Percentiles rank a stretch among this genome's conserved stretches.
Evolutionary conservation across 2,888 invertebrate genomes (phyloP).

Genomic region (Timandra comae): DNA sequence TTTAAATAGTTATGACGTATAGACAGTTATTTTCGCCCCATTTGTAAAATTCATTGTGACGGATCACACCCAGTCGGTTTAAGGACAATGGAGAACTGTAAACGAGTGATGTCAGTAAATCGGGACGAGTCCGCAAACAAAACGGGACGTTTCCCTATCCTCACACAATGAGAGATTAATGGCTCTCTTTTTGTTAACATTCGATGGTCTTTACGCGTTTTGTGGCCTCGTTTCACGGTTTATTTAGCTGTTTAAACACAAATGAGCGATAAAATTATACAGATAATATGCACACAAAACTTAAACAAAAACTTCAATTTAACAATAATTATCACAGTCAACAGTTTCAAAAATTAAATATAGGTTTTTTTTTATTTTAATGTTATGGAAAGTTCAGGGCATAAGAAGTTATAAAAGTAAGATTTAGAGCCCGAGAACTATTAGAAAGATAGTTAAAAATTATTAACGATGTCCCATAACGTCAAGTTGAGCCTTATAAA

Average conservation of each 20-base stretch:
- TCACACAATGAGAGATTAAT: conserved; percentile 73
- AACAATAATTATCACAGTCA: conserved; percentile 1
- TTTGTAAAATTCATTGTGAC: conserved; percentile 58
- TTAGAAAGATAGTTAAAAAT: conserved; percentile 49
- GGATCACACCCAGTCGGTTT: conserved; percentile 69
- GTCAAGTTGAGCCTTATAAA: conserved; percentile 50
- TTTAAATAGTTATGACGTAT: conserved; percentile 59
- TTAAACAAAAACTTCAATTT: conserved; percentile 35
- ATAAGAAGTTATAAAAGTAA: conserved; percentile 26
- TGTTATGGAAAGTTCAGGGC: conserved; percentile 12
- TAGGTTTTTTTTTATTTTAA: conserved; percentile 12
- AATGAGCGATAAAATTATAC: conserved; percentile 58
- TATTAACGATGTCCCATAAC: conserved; percentile 55
- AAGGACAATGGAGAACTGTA: conserved; percentile 58
- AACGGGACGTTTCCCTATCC: conserved; percentile 49
- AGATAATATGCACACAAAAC: conserved; percentile 33
- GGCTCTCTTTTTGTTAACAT: conserved; percentile 65
- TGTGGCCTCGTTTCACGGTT: conserved; percentile 71
- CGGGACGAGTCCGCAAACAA: conserved; percentile 67
- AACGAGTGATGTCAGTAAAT: conserved; percentile 52
- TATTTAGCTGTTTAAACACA: conserved; percentile 64
- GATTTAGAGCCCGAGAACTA: conserved; percentile 38
- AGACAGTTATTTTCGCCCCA: conserved; percentile 60
- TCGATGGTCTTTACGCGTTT: conserved; percentile 66
- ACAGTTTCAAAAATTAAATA: conserved; percentile 9